phyloP scores from a whole-genome alignment of 1,140 invertebrate species.

The Trichonephila inaurata region DNA sequence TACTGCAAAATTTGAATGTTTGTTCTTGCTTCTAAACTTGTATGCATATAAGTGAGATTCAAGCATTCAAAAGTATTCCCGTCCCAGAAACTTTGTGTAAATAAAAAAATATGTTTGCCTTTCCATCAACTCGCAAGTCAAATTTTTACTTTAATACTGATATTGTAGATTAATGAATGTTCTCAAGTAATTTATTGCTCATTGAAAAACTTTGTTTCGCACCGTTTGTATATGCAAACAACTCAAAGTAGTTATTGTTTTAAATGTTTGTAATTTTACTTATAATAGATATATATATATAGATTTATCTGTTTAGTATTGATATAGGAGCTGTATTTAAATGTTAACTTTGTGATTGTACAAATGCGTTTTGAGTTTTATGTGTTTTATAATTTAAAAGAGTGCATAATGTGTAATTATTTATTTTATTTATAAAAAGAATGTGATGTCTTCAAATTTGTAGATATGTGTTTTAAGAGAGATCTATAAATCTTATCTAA shows the following conservation, averaged over 20 bases:
- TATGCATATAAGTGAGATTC: neutral
- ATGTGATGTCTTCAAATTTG: conserved; percentile 49
- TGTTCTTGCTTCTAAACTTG: neutral
- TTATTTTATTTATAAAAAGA: conserved; percentile 57
- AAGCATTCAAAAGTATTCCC: conserved; percentile 47
- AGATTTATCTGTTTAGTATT: conserved; percentile 60
- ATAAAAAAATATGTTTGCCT: conserved; percentile 65
- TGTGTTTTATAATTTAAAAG: conserved; percentile 39
- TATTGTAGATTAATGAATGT: conserved; percentile 36
- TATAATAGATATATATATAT: conserved; percentile 15
- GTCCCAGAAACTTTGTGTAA: conserved; percentile 10
- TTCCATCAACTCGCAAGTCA: conserved; percentile 39
- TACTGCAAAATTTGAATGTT: neutral
- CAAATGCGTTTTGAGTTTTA: conserved; percentile 45
- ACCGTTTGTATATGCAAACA: conserved; percentile 63
- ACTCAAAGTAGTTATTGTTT: conserved; percentile 64
- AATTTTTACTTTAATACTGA: conserved; percentile 56
- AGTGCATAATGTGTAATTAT: conserved; percentile 1
- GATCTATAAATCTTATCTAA: neutral
- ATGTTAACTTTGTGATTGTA: conserved; percentile 70
- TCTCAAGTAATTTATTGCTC: conserved; percentile 47
- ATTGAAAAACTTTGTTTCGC: conserved; percentile 48
- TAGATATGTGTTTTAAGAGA: conserved; percentile 46
- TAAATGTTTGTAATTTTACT: conserved; percentile 48
- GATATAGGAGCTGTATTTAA: conserved; percentile 55